Evolutionary conservation across 37 sponge, comb jelly and placozoan species (phyloP), one percentile per base, ranked within the genome.

Genomic region (Chondrosia reniformis): DNA sequence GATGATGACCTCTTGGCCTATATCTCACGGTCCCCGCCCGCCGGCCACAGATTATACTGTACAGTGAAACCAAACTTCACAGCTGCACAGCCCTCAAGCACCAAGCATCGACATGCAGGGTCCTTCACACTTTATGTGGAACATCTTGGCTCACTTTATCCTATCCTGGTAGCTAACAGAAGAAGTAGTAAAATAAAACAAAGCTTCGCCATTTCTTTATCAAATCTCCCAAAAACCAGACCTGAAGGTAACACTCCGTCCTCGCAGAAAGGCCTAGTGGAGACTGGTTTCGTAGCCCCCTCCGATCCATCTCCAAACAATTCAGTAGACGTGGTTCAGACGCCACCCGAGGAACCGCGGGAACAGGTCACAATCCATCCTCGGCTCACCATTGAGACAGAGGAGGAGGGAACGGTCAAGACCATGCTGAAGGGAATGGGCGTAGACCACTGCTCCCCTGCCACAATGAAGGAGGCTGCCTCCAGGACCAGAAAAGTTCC

Each of bases 41-140:
- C 62, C n/a, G 62, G 85, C 4, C 89, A 91, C 63, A 85, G 95
- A 4, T 74, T 85, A n/a, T 95, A 81, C 81, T 95, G 95, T 64
- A 91, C 92, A 17, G 87, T 95, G 52, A 63, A 85, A 24, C 91
- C 91, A 40, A 83, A 80, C 56, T 44, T 41, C 42, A 46, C 80
- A 24, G 36, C 67, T 10, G 54, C 32, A 1, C 54, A 52, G 12
- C 43, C 15, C 55, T 36, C 67, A 22, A 40, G 36, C 31, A 45
- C 71, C 36, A 45, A 58, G 31, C n/a, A 61, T 10, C 56, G 67
- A 22, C 94, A 89, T 45, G 87, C 87, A 3, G 69, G 78, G 57
- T 83, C 83, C 2, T 95, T 89, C 87, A 95, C 95, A 0, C 86
- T 95, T 42, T 95, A 91, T 71, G 91, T 95, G 31, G 95, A 95